Evolutionary conservation across 1,140 invertebrate genomes (phyloP), one percentile per base, ranked within the genome.

Genomic region (Calephelis nemesis): DNA sequence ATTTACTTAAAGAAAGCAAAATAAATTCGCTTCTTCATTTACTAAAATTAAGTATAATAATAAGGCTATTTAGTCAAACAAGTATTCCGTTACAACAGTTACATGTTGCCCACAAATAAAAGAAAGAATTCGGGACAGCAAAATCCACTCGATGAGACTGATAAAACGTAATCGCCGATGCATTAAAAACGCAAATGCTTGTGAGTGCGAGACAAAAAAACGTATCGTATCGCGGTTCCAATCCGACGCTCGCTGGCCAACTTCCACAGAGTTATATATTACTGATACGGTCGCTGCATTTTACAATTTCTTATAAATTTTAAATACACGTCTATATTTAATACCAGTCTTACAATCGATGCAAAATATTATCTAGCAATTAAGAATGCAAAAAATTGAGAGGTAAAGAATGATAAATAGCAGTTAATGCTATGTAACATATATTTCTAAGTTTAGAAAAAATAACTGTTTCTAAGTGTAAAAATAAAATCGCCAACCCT

Each of bases 121-220:
- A 47, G 62, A 63, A 63, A 11, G 50, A 54, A 30, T 60, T 62
- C 48, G 64, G 76, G 85, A 84, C 78, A 79, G 81, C 83, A 84
- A 87, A 88, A 84, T 83, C 85, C 79, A 82, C 79, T 83, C 78
- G 81, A 87, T 81, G 81, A 78, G 81, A 83, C 85, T 83, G 87
- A 87, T 86, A 83, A 88, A 87, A 86, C 78, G 80, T 82, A 87
- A 87, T 88, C 85, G 81, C 78, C 85, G 84, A 85, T 88, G 83
- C 83, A 79, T 85, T 82, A 85, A 82, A 84, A 85, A 82, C 76
- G 77, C 83, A 82, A 86, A 78, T 77, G 76, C 84, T 83, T 87
- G 84, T 80, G 87, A 88, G 84, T 65, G 82, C 81, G 84, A 87
- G 74, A 82, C 79, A 86, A 88, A 87, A 62, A 87, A 88, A 88